These are phyloP conservation scores for Sitophilus oryzae DNA, from an alignment of 1,140 invertebrate genomes.

Conservation along the genomic window DNA sequence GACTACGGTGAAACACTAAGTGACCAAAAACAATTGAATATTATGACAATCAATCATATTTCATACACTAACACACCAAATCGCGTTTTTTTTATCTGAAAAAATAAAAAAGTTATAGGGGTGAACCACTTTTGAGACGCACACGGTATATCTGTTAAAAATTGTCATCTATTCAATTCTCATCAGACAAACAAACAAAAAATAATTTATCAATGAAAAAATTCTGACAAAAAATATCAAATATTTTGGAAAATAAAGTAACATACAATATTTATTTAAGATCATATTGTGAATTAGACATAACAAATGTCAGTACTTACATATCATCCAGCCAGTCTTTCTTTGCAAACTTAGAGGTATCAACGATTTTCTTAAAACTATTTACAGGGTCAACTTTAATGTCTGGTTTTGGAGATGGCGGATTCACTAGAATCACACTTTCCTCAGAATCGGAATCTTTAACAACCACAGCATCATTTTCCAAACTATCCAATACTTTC, in stretches of 20 bases:
- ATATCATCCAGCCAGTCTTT: slow-evolving; percentile 33
- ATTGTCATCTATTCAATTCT: too few relatives aligned
- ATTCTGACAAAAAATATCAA: not conserved
- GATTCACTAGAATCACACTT: slow-evolving; percentile 32
- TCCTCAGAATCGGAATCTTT: slow-evolving; percentile 42
- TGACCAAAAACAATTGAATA: too few relatives aligned
- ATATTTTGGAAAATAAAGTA: not conserved
- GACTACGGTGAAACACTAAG: too few relatives aligned
- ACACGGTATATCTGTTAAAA: too few relatives aligned
- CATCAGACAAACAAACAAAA: too few relatives aligned
- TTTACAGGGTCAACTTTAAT: slow-evolving; percentile 39
- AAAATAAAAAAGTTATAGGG: too few relatives aligned
- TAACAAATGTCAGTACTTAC: too few relatives aligned
- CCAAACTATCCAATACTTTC: slow-evolving; percentile 37
- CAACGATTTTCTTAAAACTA: slow-evolving; percentile 36
- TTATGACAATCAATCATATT: too few relatives aligned
- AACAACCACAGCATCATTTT: slow-evolving; percentile 33
- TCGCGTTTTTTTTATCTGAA: too few relatives aligned
- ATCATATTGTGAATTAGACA: not conserved
- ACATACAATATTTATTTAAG: not conserved
- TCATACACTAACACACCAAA: too few relatives aligned
- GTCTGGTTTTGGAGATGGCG: slow-evolving; percentile 39
- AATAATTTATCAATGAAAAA: too few relatives aligned
- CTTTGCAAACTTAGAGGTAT: slow-evolving; percentile 29
- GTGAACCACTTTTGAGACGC: too few relatives aligned